Evolutionary conservation across 2,888 invertebrate species (phyloP).

Genomic region (Apantesis nais): DNA sequence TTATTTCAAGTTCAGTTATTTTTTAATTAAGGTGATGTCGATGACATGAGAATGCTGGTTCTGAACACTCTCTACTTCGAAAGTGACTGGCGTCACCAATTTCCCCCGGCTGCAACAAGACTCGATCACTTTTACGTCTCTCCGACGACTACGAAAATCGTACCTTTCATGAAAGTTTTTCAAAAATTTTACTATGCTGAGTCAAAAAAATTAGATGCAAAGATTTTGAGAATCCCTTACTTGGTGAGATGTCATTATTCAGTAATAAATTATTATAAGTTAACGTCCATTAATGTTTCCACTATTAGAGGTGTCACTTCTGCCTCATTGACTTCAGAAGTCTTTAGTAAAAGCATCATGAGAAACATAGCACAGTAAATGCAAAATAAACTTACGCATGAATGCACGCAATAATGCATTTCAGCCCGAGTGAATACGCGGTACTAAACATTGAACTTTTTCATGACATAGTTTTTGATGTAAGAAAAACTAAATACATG

Average conservation of each 20-base stretch:
- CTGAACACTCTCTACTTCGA: constrained; percentile 93
- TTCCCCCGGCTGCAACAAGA: constrained; percentile 86
- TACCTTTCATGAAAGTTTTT: constrained; percentile 89
- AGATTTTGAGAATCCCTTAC: constrained; percentile 90
- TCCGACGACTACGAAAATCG: constrained; percentile 71
- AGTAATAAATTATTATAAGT: background rate
- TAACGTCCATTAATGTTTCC: background rate
- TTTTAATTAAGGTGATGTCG: constrained; percentile 79
- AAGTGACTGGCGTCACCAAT: constrained; percentile 91
- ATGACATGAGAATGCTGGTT: constrained; percentile 87
- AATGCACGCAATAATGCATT: background rate
- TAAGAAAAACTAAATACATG: background rate
- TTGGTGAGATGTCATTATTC: constrained; percentile 75
- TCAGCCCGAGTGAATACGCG: background rate
- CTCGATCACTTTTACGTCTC: constrained; percentile 86
- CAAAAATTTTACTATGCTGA: constrained; percentile 88
- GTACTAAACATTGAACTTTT: background rate
- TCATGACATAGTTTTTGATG: background rate
- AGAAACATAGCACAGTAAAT: background rate
- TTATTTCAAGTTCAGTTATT: background rate
- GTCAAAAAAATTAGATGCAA: constrained; percentile 87
- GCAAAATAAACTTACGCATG: background rate
- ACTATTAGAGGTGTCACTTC: background rate
- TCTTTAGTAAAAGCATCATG: background rate
- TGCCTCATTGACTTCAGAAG: background rate